A percentile compares a stretch with the other conserved stretches of the same genome.
phyloP scores from a whole-genome alignment of 2,113 vertebrate species.

The Scopus umbretta region DNA sequence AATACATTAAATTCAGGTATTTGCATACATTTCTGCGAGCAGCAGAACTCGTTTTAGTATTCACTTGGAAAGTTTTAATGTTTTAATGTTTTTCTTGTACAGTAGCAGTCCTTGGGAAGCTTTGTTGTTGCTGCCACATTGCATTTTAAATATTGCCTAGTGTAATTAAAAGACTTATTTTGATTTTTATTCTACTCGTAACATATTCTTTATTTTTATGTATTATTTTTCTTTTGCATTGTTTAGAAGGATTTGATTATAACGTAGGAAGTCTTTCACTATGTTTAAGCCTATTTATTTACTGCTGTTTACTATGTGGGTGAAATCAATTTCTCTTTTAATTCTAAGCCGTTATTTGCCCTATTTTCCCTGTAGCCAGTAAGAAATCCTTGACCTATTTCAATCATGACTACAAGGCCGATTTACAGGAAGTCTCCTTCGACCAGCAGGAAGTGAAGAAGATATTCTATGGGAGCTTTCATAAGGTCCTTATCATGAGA shows the following conservation, averaged over 20 bases:
- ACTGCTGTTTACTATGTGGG: background rate
- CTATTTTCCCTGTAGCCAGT: slow-evolving; percentile 64
- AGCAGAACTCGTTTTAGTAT: background rate
- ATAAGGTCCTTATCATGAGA: slow-evolving; percentile 81
- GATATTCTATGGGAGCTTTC: slow-evolving; percentile 94
- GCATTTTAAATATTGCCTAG: background rate
- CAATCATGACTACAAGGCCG: slow-evolving; percentile 84
- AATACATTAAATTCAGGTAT: background rate
- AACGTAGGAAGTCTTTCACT: background rate
- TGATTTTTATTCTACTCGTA: background rate
- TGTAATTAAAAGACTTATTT: background rate
- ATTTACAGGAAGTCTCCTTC: slow-evolving; percentile 87
- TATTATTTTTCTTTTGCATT: background rate
- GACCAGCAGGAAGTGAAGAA: slow-evolving; percentile 85
- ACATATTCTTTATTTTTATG: background rate
- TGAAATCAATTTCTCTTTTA: background rate
- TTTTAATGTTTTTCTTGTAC: background rate
- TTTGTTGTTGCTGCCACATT: background rate
- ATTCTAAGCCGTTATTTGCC: background rate
- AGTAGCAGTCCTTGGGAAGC: background rate
- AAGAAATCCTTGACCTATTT: slow-evolving; percentile 87
- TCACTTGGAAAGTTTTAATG: background rate
- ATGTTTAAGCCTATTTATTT: background rate
- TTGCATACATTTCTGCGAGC: background rate
- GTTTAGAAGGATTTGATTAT: background rate